These are phyloP conservation scores for Collichthys lucidus DNA, from an alignment of 2,113 vertebrate genomes.

Conservation along the genomic window DNA sequence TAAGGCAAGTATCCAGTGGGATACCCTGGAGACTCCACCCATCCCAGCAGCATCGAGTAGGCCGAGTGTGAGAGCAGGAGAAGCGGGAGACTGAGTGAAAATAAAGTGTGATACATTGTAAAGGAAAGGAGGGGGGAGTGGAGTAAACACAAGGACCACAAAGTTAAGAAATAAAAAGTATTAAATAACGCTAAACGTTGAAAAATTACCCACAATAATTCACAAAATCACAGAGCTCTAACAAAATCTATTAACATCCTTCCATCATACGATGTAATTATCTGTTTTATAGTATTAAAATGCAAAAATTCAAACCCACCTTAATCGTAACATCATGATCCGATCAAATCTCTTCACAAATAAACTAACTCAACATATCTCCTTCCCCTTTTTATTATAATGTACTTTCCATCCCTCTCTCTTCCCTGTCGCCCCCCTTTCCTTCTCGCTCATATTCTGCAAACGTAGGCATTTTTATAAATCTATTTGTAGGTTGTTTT, in stretches of 20 bases:
- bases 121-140: background rate
- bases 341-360: slow-evolving; percentile 57
- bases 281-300: background rate
- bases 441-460: slow-evolving; percentile 41
- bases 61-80: slow-evolving; percentile 44
- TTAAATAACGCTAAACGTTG: background rate
- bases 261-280: background rate
- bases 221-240: background rate
- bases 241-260: background rate
- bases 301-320: slow-evolving; percentile 56
- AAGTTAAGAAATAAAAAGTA: background rate
- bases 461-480: slow-evolving; percentile 45
- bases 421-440: slow-evolving; percentile 19
- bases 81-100: slow-evolving; percentile 57
- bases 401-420: slow-evolving; percentile 31
- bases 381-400: slow-evolving; percentile 61
- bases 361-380: slow-evolving; percentile 34
- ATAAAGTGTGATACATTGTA: background rate
- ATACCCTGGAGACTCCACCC: slow-evolving; percentile 92
- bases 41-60: slow-evolving; percentile 80
- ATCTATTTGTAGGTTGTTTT: slow-evolving; percentile 43
- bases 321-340: slow-evolving; percentile 65
- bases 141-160: background rate
- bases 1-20: slow-evolving; percentile 89
- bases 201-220: background rate